A percentile compares a stretch with the other conserved stretches of the same genome.
phyloP scores from a whole-genome alignment of 2,888 invertebrate species.

The Dryocosmus kuriphilus region DNA sequence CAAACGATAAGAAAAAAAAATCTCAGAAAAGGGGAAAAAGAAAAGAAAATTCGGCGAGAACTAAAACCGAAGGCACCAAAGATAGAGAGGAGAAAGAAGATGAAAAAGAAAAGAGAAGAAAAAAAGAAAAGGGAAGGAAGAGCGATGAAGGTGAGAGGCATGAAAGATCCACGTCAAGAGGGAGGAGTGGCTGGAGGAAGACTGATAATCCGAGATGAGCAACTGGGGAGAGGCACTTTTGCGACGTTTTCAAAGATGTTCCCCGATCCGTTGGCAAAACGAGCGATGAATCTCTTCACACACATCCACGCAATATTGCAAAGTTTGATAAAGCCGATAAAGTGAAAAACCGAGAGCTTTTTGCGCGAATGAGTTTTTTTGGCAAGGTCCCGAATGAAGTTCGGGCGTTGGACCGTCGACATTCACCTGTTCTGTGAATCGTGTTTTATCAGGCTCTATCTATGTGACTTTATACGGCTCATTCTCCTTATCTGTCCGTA shows the following conservation, averaged over 20 bases:
- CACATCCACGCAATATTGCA: constrained; percentile 3
- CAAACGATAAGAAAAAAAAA: constrained; percentile 34
- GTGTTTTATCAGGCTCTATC: constrained; percentile 75
- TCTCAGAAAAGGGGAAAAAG: constrained; percentile 30
- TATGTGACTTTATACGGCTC: constrained; percentile 73
- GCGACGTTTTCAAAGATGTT: constrained; percentile 26
- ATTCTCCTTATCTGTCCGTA: constrained; percentile 74
- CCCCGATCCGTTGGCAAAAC: constrained; percentile 2
- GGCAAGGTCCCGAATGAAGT: constrained; percentile 58
- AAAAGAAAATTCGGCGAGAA: constrained; percentile 31
- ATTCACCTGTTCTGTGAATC: constrained; percentile 74
- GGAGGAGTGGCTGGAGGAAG: constrained; percentile 35
- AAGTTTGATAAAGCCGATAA: neutral
- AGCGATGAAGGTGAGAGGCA: constrained; percentile 38
- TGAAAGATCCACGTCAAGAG: constrained; percentile 37
- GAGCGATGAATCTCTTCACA: neutral
- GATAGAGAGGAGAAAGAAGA: constrained; percentile 34
- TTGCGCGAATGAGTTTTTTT: neutral
- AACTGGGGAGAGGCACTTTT: constrained; percentile 34
- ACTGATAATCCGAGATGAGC: constrained; percentile 36
- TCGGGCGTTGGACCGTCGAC: constrained; percentile 73
- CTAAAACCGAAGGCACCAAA: constrained; percentile 35
- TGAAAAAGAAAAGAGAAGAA: constrained; percentile 29
- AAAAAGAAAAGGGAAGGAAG: constrained; percentile 41
- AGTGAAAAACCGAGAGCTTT: neutral